Conservation (phyloP, 1,140 invertebrate genomes). For the Sitophilus oryzae region DNA sequence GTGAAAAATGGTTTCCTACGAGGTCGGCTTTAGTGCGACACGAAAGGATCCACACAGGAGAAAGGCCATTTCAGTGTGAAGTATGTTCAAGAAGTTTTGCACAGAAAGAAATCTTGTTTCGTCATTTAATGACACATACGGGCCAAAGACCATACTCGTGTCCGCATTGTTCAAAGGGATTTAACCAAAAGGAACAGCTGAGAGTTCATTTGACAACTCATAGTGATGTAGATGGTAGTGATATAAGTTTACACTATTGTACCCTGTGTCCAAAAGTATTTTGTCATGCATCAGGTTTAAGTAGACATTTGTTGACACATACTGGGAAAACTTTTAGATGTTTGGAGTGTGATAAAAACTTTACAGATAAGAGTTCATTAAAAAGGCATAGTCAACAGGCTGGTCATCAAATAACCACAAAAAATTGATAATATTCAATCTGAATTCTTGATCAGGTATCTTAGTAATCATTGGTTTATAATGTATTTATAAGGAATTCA, state of each 20-base stretch:
- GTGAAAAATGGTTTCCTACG: slow-evolving; percentile 75
- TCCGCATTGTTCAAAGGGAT: slow-evolving; percentile 65
- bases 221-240: slow-evolving; percentile 51
- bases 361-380: slow-evolving; percentile 64
- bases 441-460: too few relatives aligned
- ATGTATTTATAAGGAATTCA: too few relatives aligned
- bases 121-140: slow-evolving; percentile 81
- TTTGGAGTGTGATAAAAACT: slow-evolving; percentile 59
- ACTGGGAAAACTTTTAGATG: slow-evolving; percentile 61
- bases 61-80: slow-evolving; percentile 70
- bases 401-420: slow-evolving; percentile 12
- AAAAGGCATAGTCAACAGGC: slow-evolving; percentile 50
- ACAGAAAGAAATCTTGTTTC: slow-evolving; percentile 71
- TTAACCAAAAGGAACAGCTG: slow-evolving; percentile 63
- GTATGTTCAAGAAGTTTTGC: slow-evolving; percentile 68
- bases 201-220: slow-evolving; percentile 58
- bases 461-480: too few relatives aligned
- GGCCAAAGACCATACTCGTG: slow-evolving; percentile 78
- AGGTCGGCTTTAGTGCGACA: slow-evolving; percentile 72
- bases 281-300: slow-evolving; percentile 62
- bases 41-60: slow-evolving; percentile 69
- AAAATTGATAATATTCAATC: too few relatives aligned
- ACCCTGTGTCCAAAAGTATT: slow-evolving; percentile 62
- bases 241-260: slow-evolving; percentile 59
- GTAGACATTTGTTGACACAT: slow-evolving; percentile 65